phyloP scores from a whole-genome alignment of 2,797 vertebrate genomes.

The Melanogrammus aeglefinus region DNA sequence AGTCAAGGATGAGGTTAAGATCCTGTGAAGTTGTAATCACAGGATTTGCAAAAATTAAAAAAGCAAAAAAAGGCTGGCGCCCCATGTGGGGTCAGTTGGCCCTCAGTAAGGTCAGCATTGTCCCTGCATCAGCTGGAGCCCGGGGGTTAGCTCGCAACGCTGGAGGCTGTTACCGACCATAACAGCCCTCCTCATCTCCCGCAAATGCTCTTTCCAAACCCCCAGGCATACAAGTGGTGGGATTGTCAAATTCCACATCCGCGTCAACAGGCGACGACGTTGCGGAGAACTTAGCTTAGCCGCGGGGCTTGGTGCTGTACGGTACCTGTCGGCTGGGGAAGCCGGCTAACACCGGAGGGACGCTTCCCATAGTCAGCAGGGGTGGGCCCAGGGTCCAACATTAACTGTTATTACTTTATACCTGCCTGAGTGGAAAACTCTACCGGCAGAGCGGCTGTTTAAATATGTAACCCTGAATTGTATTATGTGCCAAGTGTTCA shows the following conservation, averaged over 20 bases:
- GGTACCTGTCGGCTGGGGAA: constrained; percentile 45
- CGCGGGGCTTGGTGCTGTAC: constrained; percentile 48
- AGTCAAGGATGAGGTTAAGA: neutral
- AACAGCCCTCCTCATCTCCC: constrained; percentile 38
- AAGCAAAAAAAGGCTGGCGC: neutral
- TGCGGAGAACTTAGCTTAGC: constrained; percentile 40
- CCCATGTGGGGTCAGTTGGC: constrained; percentile 8
- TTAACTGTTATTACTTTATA: neutral
- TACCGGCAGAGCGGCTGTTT: too few species aligned
- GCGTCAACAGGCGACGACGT: constrained; percentile 58
- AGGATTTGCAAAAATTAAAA: constrained; percentile 23
- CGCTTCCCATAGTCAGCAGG: neutral
- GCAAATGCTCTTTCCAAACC: constrained; percentile 50
- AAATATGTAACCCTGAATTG: too few species aligned
- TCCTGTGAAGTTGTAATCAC: constrained; percentile 10
- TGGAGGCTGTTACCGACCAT: constrained; percentile 55
- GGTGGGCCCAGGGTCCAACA: constrained; percentile 8
- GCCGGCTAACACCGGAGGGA: constrained; percentile 32
- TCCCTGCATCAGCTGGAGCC: constrained; percentile 33
- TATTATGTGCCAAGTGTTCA: too few species aligned
- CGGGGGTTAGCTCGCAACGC: constrained; percentile 19
- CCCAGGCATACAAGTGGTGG: constrained; percentile 45
- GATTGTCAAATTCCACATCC: constrained; percentile 62
- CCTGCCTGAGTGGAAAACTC: too few species aligned
- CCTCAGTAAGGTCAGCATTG: constrained; percentile 27